A percentile compares a stretch with the other conserved stretches of the same genome.
Conservation (phyloP, 2,888 invertebrate species). For the Endotricha flammealis region DNA sequence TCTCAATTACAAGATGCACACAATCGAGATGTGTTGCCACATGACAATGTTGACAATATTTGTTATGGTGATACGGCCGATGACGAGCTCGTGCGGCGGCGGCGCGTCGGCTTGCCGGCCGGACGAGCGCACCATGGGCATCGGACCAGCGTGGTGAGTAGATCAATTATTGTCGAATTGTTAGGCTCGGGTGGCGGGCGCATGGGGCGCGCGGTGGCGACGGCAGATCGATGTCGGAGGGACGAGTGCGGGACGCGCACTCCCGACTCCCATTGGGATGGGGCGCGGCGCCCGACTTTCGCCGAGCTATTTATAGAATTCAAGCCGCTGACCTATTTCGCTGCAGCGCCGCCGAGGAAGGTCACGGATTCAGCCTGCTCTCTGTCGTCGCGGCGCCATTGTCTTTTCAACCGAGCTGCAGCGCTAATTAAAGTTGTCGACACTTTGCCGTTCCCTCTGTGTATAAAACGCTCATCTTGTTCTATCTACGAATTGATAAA, state of each 20-base stretch:
- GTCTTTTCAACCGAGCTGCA: slow-evolving; percentile 70
- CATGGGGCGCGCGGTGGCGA: slow-evolving; percentile 21
- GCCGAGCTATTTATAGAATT: slow-evolving; percentile 77
- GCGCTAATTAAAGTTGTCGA: slow-evolving; percentile 75
- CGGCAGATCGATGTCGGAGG: slow-evolving; percentile 42
- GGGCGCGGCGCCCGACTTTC: slow-evolving; percentile 74
- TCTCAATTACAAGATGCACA: too few species aligned
- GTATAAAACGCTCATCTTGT: slow-evolving; percentile 37
- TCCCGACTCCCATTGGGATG: slow-evolving; percentile 54
- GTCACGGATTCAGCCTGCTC: slow-evolving; percentile 74
- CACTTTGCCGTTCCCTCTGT: slow-evolving; percentile 51
- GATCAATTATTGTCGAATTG: slow-evolving; percentile 41
- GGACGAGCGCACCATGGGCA: neutral
- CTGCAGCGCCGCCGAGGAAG: slow-evolving; percentile 73
- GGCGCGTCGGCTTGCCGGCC: slow-evolving; percentile 8
- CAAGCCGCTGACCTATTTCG: slow-evolving; percentile 78
- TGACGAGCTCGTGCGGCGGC: neutral
- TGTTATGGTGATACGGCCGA: slow-evolving; percentile 9
- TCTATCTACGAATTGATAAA: slow-evolving; percentile 32
- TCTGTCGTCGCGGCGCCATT: slow-evolving; percentile 70
- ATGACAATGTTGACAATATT: slow-evolving; percentile 21
- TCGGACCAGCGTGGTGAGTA: slow-evolving; percentile 17
- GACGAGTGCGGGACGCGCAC: slow-evolving; percentile 41
- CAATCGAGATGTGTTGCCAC: slow-evolving; percentile 5
- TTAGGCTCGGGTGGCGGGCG: slow-evolving; percentile 30